Percentiles rank a stretch among this genome's conserved stretches.
phyloP scores from a whole-genome alignment of 2,113 vertebrate species.

The Syrrhaptes paradoxus region DNA sequence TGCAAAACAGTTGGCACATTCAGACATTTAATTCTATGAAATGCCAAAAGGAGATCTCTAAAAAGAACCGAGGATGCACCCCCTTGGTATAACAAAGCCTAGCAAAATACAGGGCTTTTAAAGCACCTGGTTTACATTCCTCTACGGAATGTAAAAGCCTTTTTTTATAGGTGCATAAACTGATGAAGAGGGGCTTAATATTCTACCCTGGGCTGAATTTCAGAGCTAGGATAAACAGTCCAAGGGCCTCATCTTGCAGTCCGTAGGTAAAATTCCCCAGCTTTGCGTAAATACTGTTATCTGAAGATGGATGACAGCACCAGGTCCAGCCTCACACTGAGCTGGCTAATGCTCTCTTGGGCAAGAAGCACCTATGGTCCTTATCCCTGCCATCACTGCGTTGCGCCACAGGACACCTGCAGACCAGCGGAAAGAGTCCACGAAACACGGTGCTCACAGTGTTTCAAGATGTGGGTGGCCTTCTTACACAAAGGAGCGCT shows the following conservation, averaged over 20 bases:
- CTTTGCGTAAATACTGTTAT: not conserved
- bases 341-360: not conserved
- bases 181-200: not conserved
- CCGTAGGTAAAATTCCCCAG: not conserved
- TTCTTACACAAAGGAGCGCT: not conserved
- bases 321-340: not conserved
- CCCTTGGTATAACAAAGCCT: not conserved
- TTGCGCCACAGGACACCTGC: not conserved
- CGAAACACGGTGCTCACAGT: rapidly evolving
- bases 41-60: not conserved
- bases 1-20: slow-evolving; percentile 55
- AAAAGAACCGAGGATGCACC: not conserved
- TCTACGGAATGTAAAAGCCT: not conserved
- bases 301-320: not conserved
- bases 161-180: not conserved
- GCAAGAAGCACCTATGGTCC: not conserved
- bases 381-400: not conserved
- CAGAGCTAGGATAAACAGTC: not conserved
- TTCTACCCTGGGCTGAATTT: not conserved
- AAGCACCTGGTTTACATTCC: not conserved
- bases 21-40: not conserved
- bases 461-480: too few relatives aligned
- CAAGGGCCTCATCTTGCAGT: not conserved
- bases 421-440: not conserved
- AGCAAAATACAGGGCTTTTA: not conserved